Conservation (phyloP, 2,888 invertebrate genomes). For the Harpagoxenus sublaevis region DNA sequence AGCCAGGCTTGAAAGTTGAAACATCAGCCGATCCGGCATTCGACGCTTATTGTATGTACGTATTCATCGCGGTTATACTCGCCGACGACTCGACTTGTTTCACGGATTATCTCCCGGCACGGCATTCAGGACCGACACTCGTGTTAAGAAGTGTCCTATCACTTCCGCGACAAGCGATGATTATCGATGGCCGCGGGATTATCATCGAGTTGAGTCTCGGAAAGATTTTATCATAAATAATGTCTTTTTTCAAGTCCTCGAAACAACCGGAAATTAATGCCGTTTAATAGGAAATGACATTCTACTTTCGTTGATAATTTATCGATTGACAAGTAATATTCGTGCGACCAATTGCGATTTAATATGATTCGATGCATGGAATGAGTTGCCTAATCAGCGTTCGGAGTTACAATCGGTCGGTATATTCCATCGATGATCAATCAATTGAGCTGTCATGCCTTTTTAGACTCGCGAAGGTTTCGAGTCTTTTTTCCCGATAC, state of each 20-base stretch:
- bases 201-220: background rate
- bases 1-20: slow-evolving; percentile 63
- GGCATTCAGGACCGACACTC: slow-evolving; percentile 19
- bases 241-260: background rate
- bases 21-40: slow-evolving; percentile 66
- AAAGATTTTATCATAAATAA: background rate
- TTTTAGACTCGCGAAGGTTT: slow-evolving; percentile 11
- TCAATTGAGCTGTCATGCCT: slow-evolving; percentile 24
- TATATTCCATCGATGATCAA: slow-evolving; percentile 13
- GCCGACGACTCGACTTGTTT: slow-evolving; percentile 63
- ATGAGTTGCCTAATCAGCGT: slow-evolving; percentile 20
- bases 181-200: slow-evolving; percentile 7
- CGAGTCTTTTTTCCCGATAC: background rate
- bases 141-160: slow-evolving; percentile 26
- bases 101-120: slow-evolving; percentile 53
- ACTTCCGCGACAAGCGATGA: slow-evolving; percentile 34
- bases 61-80: slow-evolving; percentile 57
- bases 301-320: background rate
- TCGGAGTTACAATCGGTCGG: slow-evolving; percentile 18
- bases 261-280: slow-evolving; percentile 4
- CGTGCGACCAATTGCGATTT: background rate
- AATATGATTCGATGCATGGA: slow-evolving; percentile 6
- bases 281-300: slow-evolving; percentile 4
- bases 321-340: slow-evolving; percentile 2
- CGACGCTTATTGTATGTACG: slow-evolving; percentile 71